Base-by-base conservation (phyloP, 2,888 invertebrate genomes). In the Osmoderma eremita region DNA sequence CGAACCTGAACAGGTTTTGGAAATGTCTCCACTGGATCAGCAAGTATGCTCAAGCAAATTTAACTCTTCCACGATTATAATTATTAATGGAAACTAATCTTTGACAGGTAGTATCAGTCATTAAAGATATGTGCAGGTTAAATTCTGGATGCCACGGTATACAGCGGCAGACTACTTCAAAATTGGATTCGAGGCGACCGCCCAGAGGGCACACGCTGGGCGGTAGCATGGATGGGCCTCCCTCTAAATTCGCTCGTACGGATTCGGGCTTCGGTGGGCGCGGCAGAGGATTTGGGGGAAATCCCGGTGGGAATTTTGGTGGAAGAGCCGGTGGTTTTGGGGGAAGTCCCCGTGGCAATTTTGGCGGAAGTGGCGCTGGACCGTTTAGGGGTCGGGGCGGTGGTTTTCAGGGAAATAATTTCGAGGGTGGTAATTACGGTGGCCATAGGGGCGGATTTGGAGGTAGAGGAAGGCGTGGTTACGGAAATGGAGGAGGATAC, bases 111-210 rank as follows among this genome's bases (percentile, higher is more conserved):
- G 83, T 97, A 30, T 82, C 85, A 30, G 87, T 92, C 3, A 84
- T 97, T 0, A 88, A 88, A 75, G 86, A 89, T 17, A 81, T 98
- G 0, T 95, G 95, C 77, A 85, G 88, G 36, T 85, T 92, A 76
- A 88, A 91, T 70, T 91, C 95, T 0, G 93, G 94, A 0, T 91
- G 93, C 75, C 87, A 85, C 77, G 86, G 87, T 64, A 86, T 93
- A 72, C 84, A 87, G 15, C 87, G 89, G 0, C 75, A 82, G 13
- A 81, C 86, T 1, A 79, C 81, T 1, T 84, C 84, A 70, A 80
- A 86, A 58, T 81, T 84, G 0, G 84, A 86, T 5, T 85, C 84
- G 0, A 83, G 84, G 39, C 84, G 88, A 69, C 85, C 84, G 2
- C 84, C 84, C 1, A 76, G 85, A 64, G 84, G 84, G 8, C 83